Percentiles rank a stretch among this genome's conserved stretches.
Evolutionary conservation across 2,888 invertebrate species (phyloP).

Genomic region (Mythimna ferrago): DNA sequence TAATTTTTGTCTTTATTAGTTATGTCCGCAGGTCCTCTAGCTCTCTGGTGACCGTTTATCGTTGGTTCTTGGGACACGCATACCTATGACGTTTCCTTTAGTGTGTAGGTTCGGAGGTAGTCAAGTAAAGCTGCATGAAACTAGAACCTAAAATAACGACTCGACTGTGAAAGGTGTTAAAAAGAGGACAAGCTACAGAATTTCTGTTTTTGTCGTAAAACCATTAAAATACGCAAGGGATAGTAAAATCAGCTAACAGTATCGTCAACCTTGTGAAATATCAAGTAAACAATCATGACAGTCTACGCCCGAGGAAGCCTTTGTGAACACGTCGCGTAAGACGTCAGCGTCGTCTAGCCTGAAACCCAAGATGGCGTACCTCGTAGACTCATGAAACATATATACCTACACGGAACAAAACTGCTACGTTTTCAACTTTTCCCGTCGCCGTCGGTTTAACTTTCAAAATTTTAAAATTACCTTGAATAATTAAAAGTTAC

Average conservation of each 20-base stretch:
- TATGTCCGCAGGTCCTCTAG: no score
- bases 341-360: conserved; percentile 2
- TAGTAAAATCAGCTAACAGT: background rate
- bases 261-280: background rate
- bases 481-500: no score
- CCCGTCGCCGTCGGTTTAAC: background rate
- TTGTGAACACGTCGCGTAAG: conserved; percentile 15
- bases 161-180: no score
- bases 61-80: no score
- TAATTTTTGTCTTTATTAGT: no score
- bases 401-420: background rate
- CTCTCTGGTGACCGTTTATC: no score
- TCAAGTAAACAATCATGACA: background rate
- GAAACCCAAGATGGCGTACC: conserved; percentile 18
- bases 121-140: no score
- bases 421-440: background rate
- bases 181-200: no score
- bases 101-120: no score
- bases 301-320: conserved; percentile 7
- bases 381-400: background rate
- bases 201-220: no score
- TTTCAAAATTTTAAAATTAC: background rate
- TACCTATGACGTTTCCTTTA: no score
- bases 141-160: no score
- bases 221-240: background rate